Evolutionary conservation across 2,797 vertebrate genomes (phyloP), one percentile per base, ranked within the genome.

Genomic region (Cuculus canorus): DNA sequence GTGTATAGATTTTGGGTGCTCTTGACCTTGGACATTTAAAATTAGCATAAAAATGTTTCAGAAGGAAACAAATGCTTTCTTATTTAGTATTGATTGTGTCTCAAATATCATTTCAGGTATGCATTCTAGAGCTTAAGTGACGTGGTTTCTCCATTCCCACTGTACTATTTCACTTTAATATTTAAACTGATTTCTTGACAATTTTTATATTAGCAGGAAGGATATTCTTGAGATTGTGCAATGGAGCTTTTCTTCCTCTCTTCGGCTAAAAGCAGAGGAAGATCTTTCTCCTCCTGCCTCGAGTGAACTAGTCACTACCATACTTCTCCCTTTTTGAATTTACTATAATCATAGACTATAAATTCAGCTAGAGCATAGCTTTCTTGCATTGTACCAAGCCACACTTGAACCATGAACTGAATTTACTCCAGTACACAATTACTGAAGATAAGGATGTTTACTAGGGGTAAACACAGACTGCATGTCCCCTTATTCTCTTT

Each of bases 21-120:
- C 3, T 7, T 90, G 72, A 91, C 73, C 82, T 90, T 81, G 47
- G 21, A 54, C 33, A 27, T 76, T 93, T 81, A 69, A 83, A 83
- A 92, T 73, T 56, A 65, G 73, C 39, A 48, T 9, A 50, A 39
- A 60, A 61, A 53, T 57, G 28, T 64, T 93, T 66, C 21, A 64
- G 47, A 64, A 90, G 56, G 35, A 90, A 93, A 65, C 3, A 3
- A 84, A 25, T 64, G n/a, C 39, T 82, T 73, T 77, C 2, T 1
- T 48, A 94, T 59, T 87, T 57, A 30, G 75, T 92, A 95, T 92
- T 90, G 88, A 96, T 86, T 78, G 41, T 15, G 16, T 73, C 82
- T 92, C 57, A 85, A 89, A 32, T 61, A 79, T 11, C 10, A 19
- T 17, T 94, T 93, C 70, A 64, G 22, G 15, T 43, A 48, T 11